Conservation (phyloP, 2,888 invertebrate genomes). For the Apamea sordens region DNA sequence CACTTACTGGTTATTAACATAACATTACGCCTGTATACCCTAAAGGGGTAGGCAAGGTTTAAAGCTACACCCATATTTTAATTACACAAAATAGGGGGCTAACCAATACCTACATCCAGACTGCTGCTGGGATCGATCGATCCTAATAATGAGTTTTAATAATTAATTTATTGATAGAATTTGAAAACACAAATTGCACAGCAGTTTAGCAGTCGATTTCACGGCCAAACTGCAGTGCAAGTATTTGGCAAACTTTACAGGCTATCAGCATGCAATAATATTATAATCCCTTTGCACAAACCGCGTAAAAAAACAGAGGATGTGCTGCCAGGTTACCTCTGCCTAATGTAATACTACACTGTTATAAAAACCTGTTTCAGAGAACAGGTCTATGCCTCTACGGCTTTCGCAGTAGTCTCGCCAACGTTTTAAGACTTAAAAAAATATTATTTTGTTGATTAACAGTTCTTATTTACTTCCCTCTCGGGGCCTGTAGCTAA, state of each 20-base stretch:
- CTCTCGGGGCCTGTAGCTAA: no score
- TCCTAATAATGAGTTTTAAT: neutral
- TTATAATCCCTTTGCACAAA: neutral
- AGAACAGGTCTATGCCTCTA: slow-evolving; percentile 44
- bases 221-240: neutral
- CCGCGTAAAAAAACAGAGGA: slow-evolving; percentile 10
- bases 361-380: slow-evolving; percentile 48
- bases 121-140: neutral
- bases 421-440: neutral
- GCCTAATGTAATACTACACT: slow-evolving; percentile 46
- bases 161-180: neutral
- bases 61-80: no score
- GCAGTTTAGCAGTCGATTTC: neutral
- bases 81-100: no score
- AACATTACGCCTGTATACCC: neutral
- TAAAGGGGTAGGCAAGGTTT: neutral
- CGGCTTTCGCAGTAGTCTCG: slow-evolving; percentile 23
- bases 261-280: neutral
- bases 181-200: neutral
- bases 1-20: neutral
- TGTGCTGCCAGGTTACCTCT: slow-evolving; percentile 15
- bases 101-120: neutral
- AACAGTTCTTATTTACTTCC: neutral
- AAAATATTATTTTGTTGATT: neutral
- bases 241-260: neutral